These are phyloP conservation scores for Marisa cornuarietis DNA, from an alignment of 1,140 invertebrate species.

Conservation along the genomic window DNA sequence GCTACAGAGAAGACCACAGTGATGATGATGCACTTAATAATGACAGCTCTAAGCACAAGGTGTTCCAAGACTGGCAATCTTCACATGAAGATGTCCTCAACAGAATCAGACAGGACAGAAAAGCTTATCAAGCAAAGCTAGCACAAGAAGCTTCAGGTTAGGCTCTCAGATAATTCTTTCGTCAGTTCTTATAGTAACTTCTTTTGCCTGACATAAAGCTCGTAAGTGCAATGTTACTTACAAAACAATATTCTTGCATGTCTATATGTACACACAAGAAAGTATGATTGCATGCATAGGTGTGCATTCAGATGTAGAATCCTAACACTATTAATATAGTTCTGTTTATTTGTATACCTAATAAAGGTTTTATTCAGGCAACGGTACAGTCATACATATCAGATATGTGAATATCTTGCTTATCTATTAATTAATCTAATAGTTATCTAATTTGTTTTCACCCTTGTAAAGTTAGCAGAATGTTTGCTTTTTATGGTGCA, in stretches of 20 bases:
- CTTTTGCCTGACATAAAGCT: too few relatives aligned
- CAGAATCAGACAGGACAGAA: conserved; percentile 30
- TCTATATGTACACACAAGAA: not conserved
- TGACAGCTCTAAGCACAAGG: conserved; percentile 20
- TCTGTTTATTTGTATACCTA: too few relatives aligned
- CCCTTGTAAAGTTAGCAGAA: too few relatives aligned
- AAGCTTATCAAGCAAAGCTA: conserved; percentile 15
- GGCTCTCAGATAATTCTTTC: not conserved
- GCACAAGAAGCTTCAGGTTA: conserved; percentile 17
- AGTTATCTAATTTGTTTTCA: too few relatives aligned
- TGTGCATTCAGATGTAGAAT: conserved; percentile 10
- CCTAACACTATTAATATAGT: too few relatives aligned
- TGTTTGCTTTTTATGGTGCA: too few relatives aligned
- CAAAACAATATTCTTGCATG: not conserved
- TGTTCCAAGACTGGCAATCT: conserved; percentile 31
- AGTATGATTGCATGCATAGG: not conserved
- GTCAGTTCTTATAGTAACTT: not conserved
- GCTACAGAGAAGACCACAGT: not conserved
- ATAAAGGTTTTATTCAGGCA: too few relatives aligned
- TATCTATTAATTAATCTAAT: too few relatives aligned
- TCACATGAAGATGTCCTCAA: conserved; percentile 33
- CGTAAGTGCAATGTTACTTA: not conserved
- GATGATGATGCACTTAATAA: conserved; percentile 13
- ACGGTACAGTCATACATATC: too few relatives aligned
- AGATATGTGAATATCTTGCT: too few relatives aligned